Evolutionary conservation across 2,797 vertebrate genomes (phyloP).

Genomic region (Tarsius wallacei): DNA sequence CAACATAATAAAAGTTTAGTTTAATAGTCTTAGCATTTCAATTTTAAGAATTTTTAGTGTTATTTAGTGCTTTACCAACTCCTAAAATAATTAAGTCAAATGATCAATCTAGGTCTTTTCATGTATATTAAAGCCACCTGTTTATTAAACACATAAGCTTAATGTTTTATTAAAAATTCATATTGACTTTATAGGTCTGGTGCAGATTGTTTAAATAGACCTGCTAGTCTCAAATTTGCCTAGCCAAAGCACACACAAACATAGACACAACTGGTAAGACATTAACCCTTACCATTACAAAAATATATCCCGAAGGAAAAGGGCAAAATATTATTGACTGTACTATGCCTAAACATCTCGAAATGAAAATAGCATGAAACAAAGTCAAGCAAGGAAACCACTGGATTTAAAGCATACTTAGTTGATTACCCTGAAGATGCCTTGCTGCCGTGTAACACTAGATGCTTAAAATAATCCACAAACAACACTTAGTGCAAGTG

Average conservation of each 20-base stretch:
- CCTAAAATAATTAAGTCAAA: conserved; percentile 21
- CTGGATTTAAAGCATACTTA: neutral
- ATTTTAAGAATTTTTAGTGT: conserved; percentile 12
- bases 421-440: neutral
- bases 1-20: conserved; percentile 33
- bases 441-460: neutral
- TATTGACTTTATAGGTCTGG: conserved; percentile 49
- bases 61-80: conserved; percentile 56
- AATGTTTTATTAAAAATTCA: conserved; percentile 65
- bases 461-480: conserved; percentile 31
- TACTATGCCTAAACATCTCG: conserved; percentile 25
- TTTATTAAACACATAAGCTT: conserved; percentile 64
- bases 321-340: conserved; percentile 55
- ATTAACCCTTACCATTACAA: conserved; percentile 63
- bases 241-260: too few species aligned
- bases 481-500: neutral
- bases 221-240: neutral
- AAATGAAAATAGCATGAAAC: conserved; percentile 39
- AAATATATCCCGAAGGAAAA: conserved; percentile 56
- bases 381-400: conserved; percentile 19
- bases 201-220: conserved; percentile 50
- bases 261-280: neutral
- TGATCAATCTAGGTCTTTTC: conserved; percentile 16
- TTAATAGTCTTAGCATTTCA: conserved; percentile 53
- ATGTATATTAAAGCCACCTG: conserved; percentile 47